Base-by-base conservation (phyloP, 1,140 invertebrate genomes). In the Drosophila grimshawi region DNA sequence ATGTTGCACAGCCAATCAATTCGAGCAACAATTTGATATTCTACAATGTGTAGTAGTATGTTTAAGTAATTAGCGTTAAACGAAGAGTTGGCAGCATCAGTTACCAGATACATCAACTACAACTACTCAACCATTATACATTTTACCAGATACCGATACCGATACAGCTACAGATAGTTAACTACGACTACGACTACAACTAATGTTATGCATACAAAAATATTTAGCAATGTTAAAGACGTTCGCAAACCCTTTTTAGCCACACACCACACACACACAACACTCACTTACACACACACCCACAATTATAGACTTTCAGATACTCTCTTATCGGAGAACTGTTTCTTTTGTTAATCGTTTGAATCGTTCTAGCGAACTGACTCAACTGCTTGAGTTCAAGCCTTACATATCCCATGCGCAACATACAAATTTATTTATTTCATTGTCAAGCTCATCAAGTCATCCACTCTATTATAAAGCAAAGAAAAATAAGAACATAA, bases 391-490 rank as follows among this genome's bases (percentile, higher is more conserved):
- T 64, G 76, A 77, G 60, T 64, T 60, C 83, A 68, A 75, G 80
- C 77, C 76, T 64, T 76, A 89, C 85, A 89, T 90, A 89, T 89
- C 81, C 59, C 85, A 85, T 79, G 78, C 85, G 81, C 86, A 62
- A 81, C 81, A 89, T 85, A 76, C 39, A 89, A 68, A 68, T 80
- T 90, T 89, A 89, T 89, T 89, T 89, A 89, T 89, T 89, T 89
- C 85, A 88, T 88, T 85, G 64, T 78, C 72, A 80, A 77, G 80
- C 80, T 81, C 85, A 89, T 86, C 76, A 55, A 53, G 33, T 57
- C 51, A 49, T 67, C 66, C 52, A 37, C 3, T 63, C 65, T 43
- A 37, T 3, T 48, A 43, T 7, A 49, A 49, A 39, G 27, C n/a
- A 51, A 51, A 39, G 19, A 39, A 56, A 33, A 29, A 30, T 48